These are phyloP conservation scores for Tangara arthus DNA, from an alignment of 2,797 vertebrate species.

Conservation along the genomic window DNA sequence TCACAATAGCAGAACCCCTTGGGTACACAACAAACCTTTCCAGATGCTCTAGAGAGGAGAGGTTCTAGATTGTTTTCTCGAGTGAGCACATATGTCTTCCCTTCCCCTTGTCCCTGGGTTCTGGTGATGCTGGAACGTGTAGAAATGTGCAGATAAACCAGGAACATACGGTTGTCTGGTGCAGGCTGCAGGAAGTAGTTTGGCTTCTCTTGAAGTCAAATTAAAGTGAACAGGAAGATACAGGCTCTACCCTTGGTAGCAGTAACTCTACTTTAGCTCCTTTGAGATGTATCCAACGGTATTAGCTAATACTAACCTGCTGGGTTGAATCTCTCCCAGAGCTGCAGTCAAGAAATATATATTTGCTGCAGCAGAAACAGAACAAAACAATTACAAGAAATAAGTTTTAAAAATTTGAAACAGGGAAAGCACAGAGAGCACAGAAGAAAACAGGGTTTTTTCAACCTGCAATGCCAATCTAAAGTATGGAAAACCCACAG, in stretches of 20 bases:
- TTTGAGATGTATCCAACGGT: background rate
- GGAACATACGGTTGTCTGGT: rapidly evolving
- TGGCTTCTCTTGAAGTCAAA: background rate
- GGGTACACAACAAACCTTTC: background rate
- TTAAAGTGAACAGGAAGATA: background rate
- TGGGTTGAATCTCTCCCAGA: conserved; percentile 31
- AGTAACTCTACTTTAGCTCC: background rate
- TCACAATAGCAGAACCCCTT: background rate
- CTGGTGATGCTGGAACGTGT: background rate
- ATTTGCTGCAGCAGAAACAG: background rate
- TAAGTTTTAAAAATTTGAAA: background rate
- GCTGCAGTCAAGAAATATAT: background rate
- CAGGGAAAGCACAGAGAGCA: background rate
- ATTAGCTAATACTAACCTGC: conserved; percentile 21
- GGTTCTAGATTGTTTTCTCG: background rate
- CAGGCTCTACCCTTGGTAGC: background rate
- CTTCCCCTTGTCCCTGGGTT: background rate
- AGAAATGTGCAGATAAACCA: background rate
- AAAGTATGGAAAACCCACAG: background rate
- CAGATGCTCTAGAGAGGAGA: background rate
- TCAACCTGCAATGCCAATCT: background rate
- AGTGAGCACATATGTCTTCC: background rate
- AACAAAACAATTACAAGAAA: background rate
- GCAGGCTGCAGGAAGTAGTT: background rate
- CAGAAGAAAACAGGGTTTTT: background rate